Evolutionary conservation across 2,113 vertebrate species (phyloP), one percentile per base, ranked within the genome.

Genomic region (Tyrannus savana): DNA sequence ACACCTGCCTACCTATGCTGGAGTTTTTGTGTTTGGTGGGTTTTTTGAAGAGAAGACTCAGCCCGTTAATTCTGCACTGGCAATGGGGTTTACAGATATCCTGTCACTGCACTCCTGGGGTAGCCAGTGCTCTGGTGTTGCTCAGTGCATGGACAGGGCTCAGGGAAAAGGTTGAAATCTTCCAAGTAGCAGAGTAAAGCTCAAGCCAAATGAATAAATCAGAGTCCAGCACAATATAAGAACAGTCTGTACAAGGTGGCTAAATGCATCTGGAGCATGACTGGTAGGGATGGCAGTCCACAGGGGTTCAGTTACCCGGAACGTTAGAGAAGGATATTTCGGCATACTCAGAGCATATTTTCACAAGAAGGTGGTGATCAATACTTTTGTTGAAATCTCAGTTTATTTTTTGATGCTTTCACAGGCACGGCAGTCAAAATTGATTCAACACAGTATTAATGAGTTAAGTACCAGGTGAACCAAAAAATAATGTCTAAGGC

Each of bases 391-490:
- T 55, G 35, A 78, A 82, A 78, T 37, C 35, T 39, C 64, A 33
- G 50, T 84, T 80, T 81, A 58, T 22, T 81, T 81, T 64, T 42
- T 69, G 44, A 55, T 74, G 58, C 50, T 90, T 94, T 76, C 6
- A 3, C 56, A 30, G 73, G 39, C 49, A 67, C 50, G 13, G 79
- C 91, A 94, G 78, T 74, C 79, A 79, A 93, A 86, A 93, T 82
- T 93, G 87, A 95, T 76, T 94, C 74, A 92, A 87, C 27, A 21
- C 18, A 53, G 33, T 63, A 56, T 71, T 95, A 96, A 94, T 91
- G 82, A 97, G 49, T 64, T 71, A 96, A 97, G 84, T 31, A 95
- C 23, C 52, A 94, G 47, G 47, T 73, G 55, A 93, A 94, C 31
- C 64, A 81, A 76, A 52, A 25, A 49, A 80, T 27, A 39, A 74